Base-by-base conservation (phyloP, 2,797 vertebrate genomes). In the Acomys russatus region DNA sequence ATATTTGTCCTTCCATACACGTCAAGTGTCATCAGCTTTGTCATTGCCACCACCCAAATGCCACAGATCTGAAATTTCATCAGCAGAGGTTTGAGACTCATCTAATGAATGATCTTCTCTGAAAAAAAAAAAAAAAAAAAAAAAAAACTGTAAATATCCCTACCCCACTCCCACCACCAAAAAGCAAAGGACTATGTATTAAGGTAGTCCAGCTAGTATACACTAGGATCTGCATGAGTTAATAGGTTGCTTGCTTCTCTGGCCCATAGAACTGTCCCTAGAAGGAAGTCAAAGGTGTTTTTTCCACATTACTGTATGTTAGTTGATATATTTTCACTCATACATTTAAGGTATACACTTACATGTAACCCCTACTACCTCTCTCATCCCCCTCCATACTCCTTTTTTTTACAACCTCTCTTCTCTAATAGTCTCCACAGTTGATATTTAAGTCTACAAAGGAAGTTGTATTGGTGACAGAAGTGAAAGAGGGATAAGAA, bases 111-210 rank as follows among this genome's bases (percentile, higher is more conserved):
- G 14, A 71, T 35, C 59, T 84, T 22, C 90, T n/a, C 35, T 33
- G 28, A 92, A 95, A 64, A 95, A 51, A n/a, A n/a, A 44, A 44
- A 44, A 44, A n/a, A n/a, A 44, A 44, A 92, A 95, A 64, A 95
- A 51, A n/a, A n/a, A 44, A 44, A 44, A 44, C 44, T 66, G n/a
- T n/a, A 74, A 77, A n/a, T 77, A 8, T 18, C 54, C 56, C 56
- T 17, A 18, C 56, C 56, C 56, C 2, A 59, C 11, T 0, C 11
- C 22, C 18, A 8, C 4, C 20, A 18, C 30, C 15, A 35, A 33
- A 14, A 49, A 44, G 54, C 18, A 77, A 74, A 59, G 78, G 61
- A 1, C 38, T 17, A 9, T 3, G 30, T 59, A 71, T 84, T 82
- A 76, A 85, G 77, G 6, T 38, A 44, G 78, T 7, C 5, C 25